A percentile compares a stretch with the other conserved stretches of the same genome.
Conservation (phyloP, 2,113 vertebrate species). For the Ageneiosus marmoratus region DNA sequence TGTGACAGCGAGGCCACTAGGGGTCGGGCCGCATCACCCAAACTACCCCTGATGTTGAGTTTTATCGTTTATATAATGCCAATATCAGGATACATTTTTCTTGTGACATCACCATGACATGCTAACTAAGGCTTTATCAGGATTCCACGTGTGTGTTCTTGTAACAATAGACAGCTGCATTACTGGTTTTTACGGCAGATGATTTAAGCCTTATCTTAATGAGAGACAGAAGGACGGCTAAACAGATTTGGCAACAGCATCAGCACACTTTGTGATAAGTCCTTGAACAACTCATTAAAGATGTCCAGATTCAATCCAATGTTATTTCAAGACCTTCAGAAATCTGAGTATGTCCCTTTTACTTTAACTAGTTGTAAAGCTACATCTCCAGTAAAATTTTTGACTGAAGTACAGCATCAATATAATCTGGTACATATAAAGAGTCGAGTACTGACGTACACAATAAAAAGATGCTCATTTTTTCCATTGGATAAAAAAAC, state of each 20-base stretch:
- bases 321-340: slow-evolving; percentile 22
- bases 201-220: slow-evolving; percentile 52
- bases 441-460: slow-evolving; percentile 21
- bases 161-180: background rate
- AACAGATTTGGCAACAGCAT: slow-evolving; percentile 51
- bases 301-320: slow-evolving; percentile 9
- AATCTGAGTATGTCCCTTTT: background rate
- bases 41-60: background rate
- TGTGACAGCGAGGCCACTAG: background rate
- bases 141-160: background rate
- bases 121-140: background rate
- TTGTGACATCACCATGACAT: background rate
- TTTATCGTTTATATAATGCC: background rate
- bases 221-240: slow-evolving; percentile 43
- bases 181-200: background rate
- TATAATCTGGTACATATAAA: background rate
- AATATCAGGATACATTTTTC: background rate
- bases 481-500: slow-evolving; percentile 10
- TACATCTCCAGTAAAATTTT: no score
- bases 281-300: slow-evolving; percentile 40
- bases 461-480: background rate
- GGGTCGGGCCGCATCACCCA: background rate
- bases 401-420: background rate
- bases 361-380: background rate
- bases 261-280: slow-evolving; percentile 47